phyloP scores from a whole-genome alignment of 1,140 invertebrate genomes.

The Calliphora vicina region DNA sequence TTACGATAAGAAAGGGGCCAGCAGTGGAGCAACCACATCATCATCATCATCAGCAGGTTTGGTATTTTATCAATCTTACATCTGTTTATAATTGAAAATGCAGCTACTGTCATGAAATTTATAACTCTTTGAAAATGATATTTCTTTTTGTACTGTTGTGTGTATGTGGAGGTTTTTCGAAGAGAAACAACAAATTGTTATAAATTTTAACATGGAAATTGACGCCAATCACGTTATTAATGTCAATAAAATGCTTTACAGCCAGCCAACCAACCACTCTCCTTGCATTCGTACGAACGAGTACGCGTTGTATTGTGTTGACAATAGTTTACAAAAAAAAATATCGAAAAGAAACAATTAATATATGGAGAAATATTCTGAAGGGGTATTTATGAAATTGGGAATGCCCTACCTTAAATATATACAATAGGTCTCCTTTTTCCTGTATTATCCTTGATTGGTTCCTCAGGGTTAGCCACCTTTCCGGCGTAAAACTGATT shows the following conservation, averaged over 20 bases:
- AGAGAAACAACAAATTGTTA: constrained; percentile 22
- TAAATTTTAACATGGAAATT: constrained; percentile 51
- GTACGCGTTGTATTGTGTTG: neutral
- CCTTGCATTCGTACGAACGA: too few relatives aligned
- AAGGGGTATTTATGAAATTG: too few relatives aligned
- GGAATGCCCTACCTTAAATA: too few relatives aligned
- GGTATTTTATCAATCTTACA: constrained; percentile 51
- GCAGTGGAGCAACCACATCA: neutral
- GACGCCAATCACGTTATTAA: constrained; percentile 60
- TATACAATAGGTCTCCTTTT: too few relatives aligned
- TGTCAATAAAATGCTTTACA: constrained; percentile 49
- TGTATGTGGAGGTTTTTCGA: neutral
- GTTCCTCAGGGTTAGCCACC: too few relatives aligned
- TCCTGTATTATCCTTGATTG: too few relatives aligned
- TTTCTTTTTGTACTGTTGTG: neutral
- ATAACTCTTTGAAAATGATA: neutral
- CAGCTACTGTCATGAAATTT: constrained; percentile 51
- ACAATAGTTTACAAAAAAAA: neutral
- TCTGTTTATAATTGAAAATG: constrained; percentile 63
- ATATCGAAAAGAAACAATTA: too few relatives aligned
- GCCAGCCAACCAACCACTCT: neutral
- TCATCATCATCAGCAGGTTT: neutral
- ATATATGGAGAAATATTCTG: too few relatives aligned
- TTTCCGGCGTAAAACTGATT: too few relatives aligned
- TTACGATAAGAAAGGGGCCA: neutral